Conservation (phyloP, 2,888 invertebrate genomes). For the Clistopyga incitator region DNA sequence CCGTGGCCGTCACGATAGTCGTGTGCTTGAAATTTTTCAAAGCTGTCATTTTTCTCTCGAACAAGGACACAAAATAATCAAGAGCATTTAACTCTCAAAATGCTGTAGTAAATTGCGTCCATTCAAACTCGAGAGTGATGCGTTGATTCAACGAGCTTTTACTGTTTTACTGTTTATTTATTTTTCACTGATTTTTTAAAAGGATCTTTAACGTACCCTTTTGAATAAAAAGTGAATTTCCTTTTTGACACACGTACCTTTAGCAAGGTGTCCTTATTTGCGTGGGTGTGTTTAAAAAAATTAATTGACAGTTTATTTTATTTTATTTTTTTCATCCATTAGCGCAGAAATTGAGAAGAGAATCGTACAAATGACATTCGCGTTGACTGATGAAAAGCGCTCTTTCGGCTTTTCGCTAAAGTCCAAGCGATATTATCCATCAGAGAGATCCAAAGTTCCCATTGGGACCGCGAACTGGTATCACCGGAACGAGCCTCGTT, state of each 20-base stretch:
- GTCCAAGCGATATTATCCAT: constrained; percentile 31
- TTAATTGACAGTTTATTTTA: too few species aligned
- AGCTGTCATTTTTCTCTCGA: background rate
- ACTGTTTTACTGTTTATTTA: background rate
- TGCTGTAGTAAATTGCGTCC: background rate
- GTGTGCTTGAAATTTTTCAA: background rate
- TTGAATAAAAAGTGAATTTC: too few species aligned
- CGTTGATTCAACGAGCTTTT: background rate
- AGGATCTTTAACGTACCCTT: too few species aligned
- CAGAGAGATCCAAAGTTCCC: constrained; percentile 11
- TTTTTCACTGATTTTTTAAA: too few species aligned
- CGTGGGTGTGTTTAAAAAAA: background rate
- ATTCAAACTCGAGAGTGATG: background rate
- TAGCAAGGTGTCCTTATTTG: background rate
- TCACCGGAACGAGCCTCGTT: background rate
- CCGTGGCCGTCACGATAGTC: background rate
- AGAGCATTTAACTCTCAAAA: background rate
- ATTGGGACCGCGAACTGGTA: background rate
- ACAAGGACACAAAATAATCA: background rate
- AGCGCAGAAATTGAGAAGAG: background rate
- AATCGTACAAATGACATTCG: constrained; percentile 8
- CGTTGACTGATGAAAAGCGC: constrained; percentile 11
- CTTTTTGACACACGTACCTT: too few species aligned
- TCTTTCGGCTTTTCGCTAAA: constrained; percentile 22
- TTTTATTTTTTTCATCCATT: background rate